Evolutionary conservation across 2,888 invertebrate genomes (phyloP).

Genomic region (Metopia argyrocephala): DNA sequence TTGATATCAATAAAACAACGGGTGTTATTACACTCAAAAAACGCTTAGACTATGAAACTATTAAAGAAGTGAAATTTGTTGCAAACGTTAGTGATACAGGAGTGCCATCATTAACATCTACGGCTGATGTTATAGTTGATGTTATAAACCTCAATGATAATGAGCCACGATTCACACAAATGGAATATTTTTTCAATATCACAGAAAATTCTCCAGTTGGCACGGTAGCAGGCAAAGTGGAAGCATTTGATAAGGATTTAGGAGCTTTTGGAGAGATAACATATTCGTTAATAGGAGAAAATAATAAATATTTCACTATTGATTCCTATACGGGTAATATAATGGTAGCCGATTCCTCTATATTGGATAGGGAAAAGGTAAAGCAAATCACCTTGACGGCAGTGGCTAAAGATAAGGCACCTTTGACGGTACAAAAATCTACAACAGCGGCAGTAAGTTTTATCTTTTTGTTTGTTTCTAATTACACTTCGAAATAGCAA

Average conservation of each 20-base stretch:
- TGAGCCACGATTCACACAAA: slow-evolving; percentile 86
- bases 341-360: slow-evolving; percentile 84
- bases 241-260: slow-evolving; percentile 88
- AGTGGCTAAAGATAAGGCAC: slow-evolving; percentile 89
- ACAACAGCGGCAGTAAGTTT: slow-evolving; percentile 85
- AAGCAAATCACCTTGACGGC: slow-evolving; percentile 87
- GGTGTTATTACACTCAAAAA: slow-evolving; percentile 87
- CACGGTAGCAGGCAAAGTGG: slow-evolving; percentile 85
- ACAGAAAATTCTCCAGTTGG: slow-evolving; percentile 87
- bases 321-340: slow-evolving; percentile 86
- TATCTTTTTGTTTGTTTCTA: not conserved
- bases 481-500: not conserved
- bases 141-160: slow-evolving; percentile 93
- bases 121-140: slow-evolving; percentile 87
- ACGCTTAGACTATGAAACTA: slow-evolving; percentile 90
- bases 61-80: slow-evolving; percentile 87
- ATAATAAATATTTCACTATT: slow-evolving; percentile 86
- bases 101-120: slow-evolving; percentile 88
- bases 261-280: slow-evolving; percentile 88
- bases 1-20: slow-evolving; percentile 88
- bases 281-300: slow-evolving; percentile 88
- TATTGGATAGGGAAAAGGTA: slow-evolving; percentile 88
- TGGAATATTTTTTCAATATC: slow-evolving; percentile 85
- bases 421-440: slow-evolving; percentile 83
- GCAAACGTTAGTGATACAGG: slow-evolving; percentile 92